A percentile compares a stretch with the other conserved stretches of the same genome.
phyloP scores from a whole-genome alignment of 2,888 invertebrate genomes.

The Coronaproctus castanopsis region DNA sequence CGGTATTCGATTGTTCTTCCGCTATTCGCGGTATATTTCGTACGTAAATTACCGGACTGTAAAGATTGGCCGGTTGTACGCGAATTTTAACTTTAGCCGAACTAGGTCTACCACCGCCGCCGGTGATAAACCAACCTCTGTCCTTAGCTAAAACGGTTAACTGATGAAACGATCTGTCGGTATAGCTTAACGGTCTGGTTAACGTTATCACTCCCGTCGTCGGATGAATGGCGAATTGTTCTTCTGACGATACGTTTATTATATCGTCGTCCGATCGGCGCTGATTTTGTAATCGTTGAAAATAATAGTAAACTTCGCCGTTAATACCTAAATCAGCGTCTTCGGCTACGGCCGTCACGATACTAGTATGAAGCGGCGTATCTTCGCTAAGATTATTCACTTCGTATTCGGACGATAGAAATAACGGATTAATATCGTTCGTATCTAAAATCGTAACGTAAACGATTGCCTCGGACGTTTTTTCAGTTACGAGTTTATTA shows the following conservation, averaged over 20 bases:
- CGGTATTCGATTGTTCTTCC: slow-evolving; percentile 61
- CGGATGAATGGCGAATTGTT: slow-evolving; percentile 80
- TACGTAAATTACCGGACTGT: slow-evolving; percentile 64
- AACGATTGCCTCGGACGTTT: slow-evolving; percentile 45
- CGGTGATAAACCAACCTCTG: slow-evolving; percentile 44
- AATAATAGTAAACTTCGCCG: slow-evolving; percentile 91
- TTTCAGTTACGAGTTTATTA: slow-evolving; percentile 31
- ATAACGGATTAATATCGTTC: slow-evolving; percentile 82
- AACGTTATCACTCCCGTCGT: slow-evolving; percentile 72
- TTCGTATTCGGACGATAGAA: slow-evolving; percentile 74
- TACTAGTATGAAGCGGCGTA: slow-evolving; percentile 59
- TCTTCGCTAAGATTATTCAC: slow-evolving; percentile 76
- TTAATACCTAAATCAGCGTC: slow-evolving; percentile 92
- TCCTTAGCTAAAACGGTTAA: slow-evolving; percentile 68
- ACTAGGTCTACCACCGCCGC: slow-evolving; percentile 38
- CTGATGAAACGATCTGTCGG: slow-evolving; percentile 47
- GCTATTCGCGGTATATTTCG: slow-evolving; percentile 58
- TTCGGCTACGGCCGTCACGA: slow-evolving; percentile 63
- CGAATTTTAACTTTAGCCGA: slow-evolving; percentile 54
- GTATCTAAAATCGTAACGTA: slow-evolving; percentile 56
- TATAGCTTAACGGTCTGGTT: slow-evolving; percentile 52
- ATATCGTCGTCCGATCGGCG: too few species aligned
- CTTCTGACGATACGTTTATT: slow-evolving; percentile 56
- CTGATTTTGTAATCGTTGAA: slow-evolving; percentile 34
- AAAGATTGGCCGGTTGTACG: slow-evolving; percentile 62